These are phyloP conservation scores for Pecten maximus DNA, from an alignment of 2,888 invertebrate genomes.

Conservation along the genomic window DNA sequence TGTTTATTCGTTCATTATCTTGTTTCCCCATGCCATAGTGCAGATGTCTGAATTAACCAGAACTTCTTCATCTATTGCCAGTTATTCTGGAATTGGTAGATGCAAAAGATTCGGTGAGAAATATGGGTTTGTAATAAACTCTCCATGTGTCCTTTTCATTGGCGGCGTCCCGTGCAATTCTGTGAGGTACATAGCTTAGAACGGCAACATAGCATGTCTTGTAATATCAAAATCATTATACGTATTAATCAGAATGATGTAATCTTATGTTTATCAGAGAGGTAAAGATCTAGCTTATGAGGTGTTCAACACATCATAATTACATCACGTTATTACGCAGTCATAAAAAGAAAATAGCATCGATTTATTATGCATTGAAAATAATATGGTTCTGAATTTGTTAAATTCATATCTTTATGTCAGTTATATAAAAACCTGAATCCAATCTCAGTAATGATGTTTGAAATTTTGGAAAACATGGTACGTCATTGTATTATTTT, in stretches of 20 bases:
- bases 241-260: not conserved
- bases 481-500: not conserved
- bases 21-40: not conserved
- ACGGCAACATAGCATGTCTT: not conserved
- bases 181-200: not conserved
- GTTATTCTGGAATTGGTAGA: not conserved
- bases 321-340: not conserved
- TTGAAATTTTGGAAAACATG: not conserved
- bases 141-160: conserved; percentile 18
- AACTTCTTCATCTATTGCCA: not conserved
- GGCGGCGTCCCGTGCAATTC: not conserved
- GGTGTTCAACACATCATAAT: not conserved
- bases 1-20: conserved; percentile 14
- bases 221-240: conserved; percentile 3
- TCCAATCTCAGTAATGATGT: not conserved
- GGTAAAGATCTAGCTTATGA: not conserved
- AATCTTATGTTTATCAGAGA: not conserved
- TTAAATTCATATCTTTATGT: not conserved
- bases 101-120: not conserved
- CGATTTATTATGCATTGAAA: not conserved
- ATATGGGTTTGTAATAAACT: conserved; percentile 20
- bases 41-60: not conserved
- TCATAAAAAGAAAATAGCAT: not conserved
- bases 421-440: not conserved
- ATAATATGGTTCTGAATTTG: not conserved